These are phyloP conservation scores for Cephalopterus ornatus DNA, from an alignment of 2,113 vertebrate genomes.

Conservation along the genomic window DNA sequence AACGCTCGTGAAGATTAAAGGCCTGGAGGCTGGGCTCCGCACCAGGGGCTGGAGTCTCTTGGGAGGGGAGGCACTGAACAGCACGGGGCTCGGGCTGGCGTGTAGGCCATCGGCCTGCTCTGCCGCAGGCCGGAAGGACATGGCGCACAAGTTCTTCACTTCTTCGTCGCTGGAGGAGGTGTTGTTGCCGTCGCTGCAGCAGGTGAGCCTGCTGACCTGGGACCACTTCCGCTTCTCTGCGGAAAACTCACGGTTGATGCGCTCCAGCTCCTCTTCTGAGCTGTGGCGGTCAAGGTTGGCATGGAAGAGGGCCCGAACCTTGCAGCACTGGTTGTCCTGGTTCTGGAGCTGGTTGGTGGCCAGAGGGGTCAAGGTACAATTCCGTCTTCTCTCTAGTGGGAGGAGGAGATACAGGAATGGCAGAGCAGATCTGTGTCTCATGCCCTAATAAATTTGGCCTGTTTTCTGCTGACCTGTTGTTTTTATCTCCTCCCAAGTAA, in stretches of 20 bases:
- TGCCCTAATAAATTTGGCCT: not conserved
- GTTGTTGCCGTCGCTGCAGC: slow-evolving; percentile 74
- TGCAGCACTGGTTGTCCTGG: slow-evolving; percentile 83
- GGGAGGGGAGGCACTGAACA: slow-evolving; percentile 89
- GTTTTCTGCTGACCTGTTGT: not conserved
- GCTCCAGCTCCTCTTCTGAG: slow-evolving; percentile 89
- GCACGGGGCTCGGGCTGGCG: slow-evolving; percentile 80
- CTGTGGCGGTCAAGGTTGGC: slow-evolving; percentile 85
- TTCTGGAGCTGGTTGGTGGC: slow-evolving; percentile 88
- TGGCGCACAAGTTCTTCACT: slow-evolving; percentile 83
- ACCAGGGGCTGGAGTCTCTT: slow-evolving; percentile 81
- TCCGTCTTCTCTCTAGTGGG: slow-evolving; percentile 81
- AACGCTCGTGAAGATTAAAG: slow-evolving; percentile 74
- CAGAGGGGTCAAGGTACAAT: slow-evolving; percentile 83
- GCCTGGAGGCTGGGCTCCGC: slow-evolving; percentile 73
- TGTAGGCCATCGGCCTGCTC: slow-evolving; percentile 59
- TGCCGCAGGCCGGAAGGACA: slow-evolving; percentile 53
- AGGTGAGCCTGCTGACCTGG: slow-evolving; percentile 67
- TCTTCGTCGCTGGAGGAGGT: slow-evolving; percentile 90
- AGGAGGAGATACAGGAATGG: not conserved
- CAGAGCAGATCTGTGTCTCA: not conserved
- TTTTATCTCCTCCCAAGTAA: not conserved
- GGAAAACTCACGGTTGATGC: slow-evolving; percentile 78
- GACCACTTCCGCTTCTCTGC: slow-evolving; percentile 84
- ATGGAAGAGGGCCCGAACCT: slow-evolving; percentile 81